Evolutionary conservation across 2,797 vertebrate genomes (phyloP).

Genomic region (Hippopotamyrus pictus): DNA sequence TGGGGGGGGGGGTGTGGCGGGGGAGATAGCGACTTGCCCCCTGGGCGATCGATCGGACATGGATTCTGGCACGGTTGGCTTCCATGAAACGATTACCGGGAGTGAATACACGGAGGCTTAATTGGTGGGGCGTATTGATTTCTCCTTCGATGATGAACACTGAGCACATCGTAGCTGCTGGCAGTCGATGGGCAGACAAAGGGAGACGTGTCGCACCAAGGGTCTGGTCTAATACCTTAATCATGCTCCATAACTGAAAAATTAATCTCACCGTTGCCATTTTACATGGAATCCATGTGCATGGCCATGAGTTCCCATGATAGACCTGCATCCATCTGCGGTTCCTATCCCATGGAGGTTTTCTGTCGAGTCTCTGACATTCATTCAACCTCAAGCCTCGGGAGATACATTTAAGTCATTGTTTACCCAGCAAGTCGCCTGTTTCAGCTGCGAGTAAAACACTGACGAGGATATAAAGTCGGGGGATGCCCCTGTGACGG

Average conservation of each 20-base stretch:
- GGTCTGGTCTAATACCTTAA: neutral
- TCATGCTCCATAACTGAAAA: neutral
- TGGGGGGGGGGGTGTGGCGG: neutral
- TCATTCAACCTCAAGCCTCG: neutral
- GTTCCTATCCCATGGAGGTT: neutral
- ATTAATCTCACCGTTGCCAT: neutral
- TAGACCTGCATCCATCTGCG: neutral
- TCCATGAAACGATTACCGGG: constrained; percentile 52
- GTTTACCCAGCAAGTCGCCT: neutral
- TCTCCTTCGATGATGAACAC: constrained; percentile 67
- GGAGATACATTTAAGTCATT: neutral
- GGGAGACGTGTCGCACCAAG: neutral
- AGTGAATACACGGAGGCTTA: constrained; percentile 72
- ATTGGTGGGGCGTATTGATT: constrained; percentile 70
- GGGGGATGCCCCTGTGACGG: neutral
- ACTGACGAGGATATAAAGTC: neutral
- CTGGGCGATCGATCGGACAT: neutral
- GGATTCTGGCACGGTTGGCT: neutral
- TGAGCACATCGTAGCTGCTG: constrained; percentile 53
- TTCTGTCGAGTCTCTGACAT: neutral
- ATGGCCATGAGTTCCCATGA: neutral
- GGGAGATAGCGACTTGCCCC: neutral
- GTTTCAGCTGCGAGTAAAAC: neutral
- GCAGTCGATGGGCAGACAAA: constrained; percentile 68
- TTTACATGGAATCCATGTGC: neutral